A percentile compares a stretch with the other conserved stretches of the same genome.
These are phyloP conservation scores for Parapsyche elsis DNA, from an alignment of 1,140 invertebrate species.

Conservation along the genomic window DNA sequence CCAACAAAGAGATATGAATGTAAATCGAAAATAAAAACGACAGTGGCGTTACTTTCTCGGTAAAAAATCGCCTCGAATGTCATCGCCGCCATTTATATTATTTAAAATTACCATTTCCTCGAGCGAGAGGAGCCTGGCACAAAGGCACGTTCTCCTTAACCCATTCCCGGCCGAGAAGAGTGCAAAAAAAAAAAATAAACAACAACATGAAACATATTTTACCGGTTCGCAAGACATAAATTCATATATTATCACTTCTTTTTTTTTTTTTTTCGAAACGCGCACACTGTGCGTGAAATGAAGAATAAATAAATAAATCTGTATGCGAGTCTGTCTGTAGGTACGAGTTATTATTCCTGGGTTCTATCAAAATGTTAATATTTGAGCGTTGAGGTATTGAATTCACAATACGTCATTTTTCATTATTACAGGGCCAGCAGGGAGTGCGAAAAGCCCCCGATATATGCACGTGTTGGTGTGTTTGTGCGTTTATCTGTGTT, in stretches of 20 bases:
- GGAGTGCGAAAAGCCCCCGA: neutral
- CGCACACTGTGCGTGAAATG: neutral
- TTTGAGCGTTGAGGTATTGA: constrained; percentile 31
- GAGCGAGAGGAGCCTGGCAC: neutral
- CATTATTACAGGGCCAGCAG: constrained; percentile 12
- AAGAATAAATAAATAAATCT: constrained; percentile 27
- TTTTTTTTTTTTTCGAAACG: constrained; percentile 2
- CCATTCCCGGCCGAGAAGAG: neutral
- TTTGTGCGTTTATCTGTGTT: neutral
- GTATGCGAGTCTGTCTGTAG: neutral
- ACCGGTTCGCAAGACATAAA: constrained; percentile 35
- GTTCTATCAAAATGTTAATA: constrained; percentile 36
- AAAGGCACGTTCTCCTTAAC: neutral
- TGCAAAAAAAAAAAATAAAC: neutral
- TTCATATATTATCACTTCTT: constrained; percentile 38
- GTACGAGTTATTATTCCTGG: neutral
- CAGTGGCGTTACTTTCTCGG: neutral
- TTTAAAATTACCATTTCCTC: constrained; percentile 25
- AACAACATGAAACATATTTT: constrained; percentile 34
- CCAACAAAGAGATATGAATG: constrained; percentile 27
- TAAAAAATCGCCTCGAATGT: neutral
- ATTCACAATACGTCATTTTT: constrained; percentile 32
- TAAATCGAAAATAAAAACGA: constrained; percentile 30
- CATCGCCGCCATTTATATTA: neutral
- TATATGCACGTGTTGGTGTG: neutral